Percentiles rank a stretch among this genome's conserved stretches.
Evolutionary conservation across 2,888 invertebrate genomes (phyloP).

Genomic region (Nematopogon swammerdamellus): DNA sequence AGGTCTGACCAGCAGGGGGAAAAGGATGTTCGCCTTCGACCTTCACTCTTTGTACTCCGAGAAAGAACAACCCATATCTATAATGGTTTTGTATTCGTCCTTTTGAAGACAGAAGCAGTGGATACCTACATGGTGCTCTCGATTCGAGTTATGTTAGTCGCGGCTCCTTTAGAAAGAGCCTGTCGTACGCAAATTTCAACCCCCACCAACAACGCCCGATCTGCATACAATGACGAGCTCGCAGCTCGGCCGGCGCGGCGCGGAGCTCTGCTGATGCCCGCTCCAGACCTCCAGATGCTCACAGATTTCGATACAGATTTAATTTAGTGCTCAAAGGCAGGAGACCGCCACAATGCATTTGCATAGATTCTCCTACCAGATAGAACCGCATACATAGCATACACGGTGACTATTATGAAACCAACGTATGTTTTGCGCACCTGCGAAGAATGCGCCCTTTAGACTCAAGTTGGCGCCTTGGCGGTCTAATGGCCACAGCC

Average conservation of each 20-base stretch:
- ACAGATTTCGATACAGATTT: not conserved
- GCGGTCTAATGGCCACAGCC: no score
- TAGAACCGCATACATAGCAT: not conserved
- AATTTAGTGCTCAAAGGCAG: not conserved
- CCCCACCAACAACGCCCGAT: conserved; percentile 20
- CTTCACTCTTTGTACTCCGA: no score
- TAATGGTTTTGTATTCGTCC: no score
- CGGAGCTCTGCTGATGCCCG: not conserved
- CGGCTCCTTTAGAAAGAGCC: not conserved
- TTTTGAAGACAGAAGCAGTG: no score
- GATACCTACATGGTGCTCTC: no score
- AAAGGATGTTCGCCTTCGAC: no score
- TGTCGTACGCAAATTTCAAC: not conserved
- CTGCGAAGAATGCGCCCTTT: no score
- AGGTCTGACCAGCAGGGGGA: no score
- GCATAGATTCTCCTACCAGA: not conserved
- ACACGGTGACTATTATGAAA: not conserved
- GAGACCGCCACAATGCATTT: not conserved
- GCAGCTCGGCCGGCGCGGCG: conserved; percentile 18
- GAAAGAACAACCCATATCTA: no score
- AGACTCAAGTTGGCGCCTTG: no score
- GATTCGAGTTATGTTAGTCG: not conserved
- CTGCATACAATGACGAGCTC: conserved; percentile 46
- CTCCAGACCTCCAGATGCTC: no score
- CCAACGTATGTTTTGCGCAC: not conserved